Percentiles rank a stretch among this genome's conserved stretches.
phyloP scores from a whole-genome alignment of 2,888 invertebrate genomes.

The Andrena haemorrhoa region DNA sequence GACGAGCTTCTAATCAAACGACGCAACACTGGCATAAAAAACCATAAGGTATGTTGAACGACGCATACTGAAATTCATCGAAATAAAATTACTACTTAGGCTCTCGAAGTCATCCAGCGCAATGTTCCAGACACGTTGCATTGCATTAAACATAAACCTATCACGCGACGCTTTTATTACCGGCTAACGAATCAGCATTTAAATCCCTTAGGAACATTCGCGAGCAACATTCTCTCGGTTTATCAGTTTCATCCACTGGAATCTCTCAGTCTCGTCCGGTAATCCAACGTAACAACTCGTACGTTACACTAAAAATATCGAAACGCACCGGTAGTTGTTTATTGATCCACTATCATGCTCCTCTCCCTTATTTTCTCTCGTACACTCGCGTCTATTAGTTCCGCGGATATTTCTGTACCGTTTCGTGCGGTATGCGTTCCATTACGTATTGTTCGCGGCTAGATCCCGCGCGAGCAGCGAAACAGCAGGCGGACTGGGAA shows the following conservation, averaged over 20 bases:
- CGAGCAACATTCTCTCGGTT: neutral
- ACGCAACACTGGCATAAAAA: too few relatives aligned
- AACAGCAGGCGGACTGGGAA: constrained; percentile 18
- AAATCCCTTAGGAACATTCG: neutral
- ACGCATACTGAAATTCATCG: too few relatives aligned
- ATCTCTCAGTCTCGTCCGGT: neutral
- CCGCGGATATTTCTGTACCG: constrained; percentile 19
- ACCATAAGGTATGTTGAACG: too few relatives aligned
- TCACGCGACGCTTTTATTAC: too few relatives aligned
- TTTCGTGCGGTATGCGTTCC: constrained; percentile 21
- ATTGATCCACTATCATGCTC: neutral
- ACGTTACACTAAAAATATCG: neutral
- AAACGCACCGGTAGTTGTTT: neutral
- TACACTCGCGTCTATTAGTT: neutral
- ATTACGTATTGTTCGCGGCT: constrained; percentile 28
- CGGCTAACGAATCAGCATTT: neutral
- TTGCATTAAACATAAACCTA: too few relatives aligned
- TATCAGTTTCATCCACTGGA: neutral
- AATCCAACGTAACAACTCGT: neutral
- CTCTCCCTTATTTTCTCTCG: neutral
- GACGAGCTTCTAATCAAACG: neutral
- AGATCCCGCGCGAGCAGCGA: constrained; percentile 13
- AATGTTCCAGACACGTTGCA: too few relatives aligned
- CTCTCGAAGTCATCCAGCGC: too few relatives aligned
- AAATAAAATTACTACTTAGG: too few relatives aligned